Conservation (phyloP, 2,113 vertebrate species). For the Megaleporinus macrocephalus region DNA sequence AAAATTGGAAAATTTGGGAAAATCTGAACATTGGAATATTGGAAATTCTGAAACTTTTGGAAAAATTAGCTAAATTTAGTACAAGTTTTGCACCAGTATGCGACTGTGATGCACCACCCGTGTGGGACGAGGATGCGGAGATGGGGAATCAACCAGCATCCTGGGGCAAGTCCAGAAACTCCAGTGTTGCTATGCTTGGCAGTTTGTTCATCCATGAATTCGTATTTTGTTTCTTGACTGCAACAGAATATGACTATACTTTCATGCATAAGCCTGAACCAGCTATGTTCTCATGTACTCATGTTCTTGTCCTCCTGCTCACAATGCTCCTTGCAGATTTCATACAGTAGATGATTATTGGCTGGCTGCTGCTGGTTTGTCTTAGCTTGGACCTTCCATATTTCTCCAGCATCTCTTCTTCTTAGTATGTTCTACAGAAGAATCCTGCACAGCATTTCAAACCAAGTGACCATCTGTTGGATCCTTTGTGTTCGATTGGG, state of each 20-base stretch:
- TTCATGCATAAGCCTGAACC: slow-evolving; percentile 47
- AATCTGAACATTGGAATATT: no score
- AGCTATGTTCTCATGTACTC: slow-evolving; percentile 2
- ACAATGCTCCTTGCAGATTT: background rate
- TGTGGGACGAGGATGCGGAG: background rate
- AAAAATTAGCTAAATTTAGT: no score
- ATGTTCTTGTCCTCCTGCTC: background rate
- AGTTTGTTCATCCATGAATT: slow-evolving; percentile 75
- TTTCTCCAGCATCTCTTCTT: background rate
- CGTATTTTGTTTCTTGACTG: slow-evolving; percentile 61
- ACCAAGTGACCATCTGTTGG: background rate
- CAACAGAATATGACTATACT: slow-evolving; percentile 67
- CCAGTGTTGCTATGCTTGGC: slow-evolving; percentile 17
- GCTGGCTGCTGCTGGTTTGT: background rate
- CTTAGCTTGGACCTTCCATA: background rate
- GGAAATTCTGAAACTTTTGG: no score
- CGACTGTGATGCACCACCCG: slow-evolving; percentile 9
- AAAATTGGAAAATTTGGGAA: no score
- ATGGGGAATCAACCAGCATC: background rate
- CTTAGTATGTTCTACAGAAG: background rate
- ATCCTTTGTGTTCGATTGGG: background rate
- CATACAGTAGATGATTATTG: background rate
- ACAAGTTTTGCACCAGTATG: no score
- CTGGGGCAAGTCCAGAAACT: slow-evolving; percentile 40
- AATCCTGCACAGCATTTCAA: background rate